These are phyloP conservation scores for Machimus atricapillus DNA, from an alignment of 2,888 invertebrate genomes.

Conservation along the genomic window DNA sequence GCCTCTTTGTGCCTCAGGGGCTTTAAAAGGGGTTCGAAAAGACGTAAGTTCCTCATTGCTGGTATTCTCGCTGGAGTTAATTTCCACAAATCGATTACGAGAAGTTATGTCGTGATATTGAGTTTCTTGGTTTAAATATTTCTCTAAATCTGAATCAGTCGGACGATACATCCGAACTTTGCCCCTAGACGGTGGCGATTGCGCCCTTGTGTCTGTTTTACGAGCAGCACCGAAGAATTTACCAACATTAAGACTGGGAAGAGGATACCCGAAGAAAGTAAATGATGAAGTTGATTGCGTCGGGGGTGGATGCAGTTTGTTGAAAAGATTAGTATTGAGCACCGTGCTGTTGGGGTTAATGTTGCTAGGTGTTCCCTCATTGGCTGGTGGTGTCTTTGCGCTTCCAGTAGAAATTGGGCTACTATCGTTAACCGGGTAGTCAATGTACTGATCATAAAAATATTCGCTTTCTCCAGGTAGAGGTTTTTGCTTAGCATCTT, in stretches of 20 bases:
- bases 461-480: slow-evolving; percentile 81
- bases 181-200: slow-evolving; percentile 48
- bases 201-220: slow-evolving; percentile 57
- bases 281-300: slow-evolving; percentile 72
- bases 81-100: slow-evolving; percentile 52
- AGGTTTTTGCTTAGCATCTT: slow-evolving; percentile 66
- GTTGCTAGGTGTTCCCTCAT: slow-evolving; percentile 57
- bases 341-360: slow-evolving; percentile 63
- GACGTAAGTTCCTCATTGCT: slow-evolving; percentile 54
- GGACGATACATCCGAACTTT: slow-evolving; percentile 60
- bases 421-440: slow-evolving; percentile 73
- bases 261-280: slow-evolving; percentile 84
- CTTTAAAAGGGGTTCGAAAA: slow-evolving; percentile 58
- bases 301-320: slow-evolving; percentile 49
- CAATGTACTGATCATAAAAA: slow-evolving; percentile 83
- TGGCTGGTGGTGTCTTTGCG: slow-evolving; percentile 64
- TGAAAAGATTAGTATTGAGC: slow-evolving; percentile 60
- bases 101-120: slow-evolving; percentile 51
- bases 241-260: slow-evolving; percentile 75
- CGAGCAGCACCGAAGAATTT: slow-evolving; percentile 66
- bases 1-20: slow-evolving; percentile 70
- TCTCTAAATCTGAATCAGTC: slow-evolving; percentile 59
- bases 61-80: slow-evolving; percentile 55
- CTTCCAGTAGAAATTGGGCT: slow-evolving; percentile 55
- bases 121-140: slow-evolving; percentile 55